Evolutionary conservation across 2,113 vertebrate species (phyloP).

Genomic region (Phoenicopterus ruber): DNA sequence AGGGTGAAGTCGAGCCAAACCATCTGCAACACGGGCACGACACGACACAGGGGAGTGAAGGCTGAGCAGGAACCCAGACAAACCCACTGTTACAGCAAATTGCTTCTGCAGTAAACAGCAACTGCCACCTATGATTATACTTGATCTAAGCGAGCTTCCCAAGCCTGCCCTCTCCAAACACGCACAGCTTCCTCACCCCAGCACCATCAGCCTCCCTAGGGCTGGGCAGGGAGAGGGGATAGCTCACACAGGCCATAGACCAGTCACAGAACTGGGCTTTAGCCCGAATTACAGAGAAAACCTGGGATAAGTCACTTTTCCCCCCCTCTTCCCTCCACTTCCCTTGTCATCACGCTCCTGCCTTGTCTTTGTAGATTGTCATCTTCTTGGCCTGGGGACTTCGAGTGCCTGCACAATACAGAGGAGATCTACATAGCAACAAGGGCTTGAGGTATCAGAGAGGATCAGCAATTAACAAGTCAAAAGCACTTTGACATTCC

Average conservation of each 20-base stretch:
- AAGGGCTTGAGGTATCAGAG: background rate
- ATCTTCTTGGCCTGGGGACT: background rate
- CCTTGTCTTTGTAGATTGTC: background rate
- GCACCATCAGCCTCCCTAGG: background rate
- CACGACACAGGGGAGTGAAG: rapidly evolving
- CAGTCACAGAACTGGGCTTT: background rate
- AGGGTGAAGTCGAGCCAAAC: background rate
- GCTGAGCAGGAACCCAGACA: background rate
- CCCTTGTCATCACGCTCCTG: background rate
- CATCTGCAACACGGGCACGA: background rate
- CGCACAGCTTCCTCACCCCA: background rate
- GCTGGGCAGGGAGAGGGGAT: background rate
- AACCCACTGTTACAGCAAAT: background rate
- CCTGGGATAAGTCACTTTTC: background rate
- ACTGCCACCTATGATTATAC: background rate
- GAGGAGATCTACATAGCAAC: background rate
- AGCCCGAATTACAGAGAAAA: background rate
- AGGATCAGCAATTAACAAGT: background rate
- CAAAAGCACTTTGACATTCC: background rate
- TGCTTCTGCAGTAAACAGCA: background rate
- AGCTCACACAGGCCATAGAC: background rate
- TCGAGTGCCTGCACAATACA: background rate
- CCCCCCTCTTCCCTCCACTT: background rate
- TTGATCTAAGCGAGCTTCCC: background rate
- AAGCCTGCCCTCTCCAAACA: background rate